Percentiles rank a stretch among this genome's conserved stretches.
Evolutionary conservation across 2,888 invertebrate species (phyloP).

Genomic region (Trilocha varians): DNA sequence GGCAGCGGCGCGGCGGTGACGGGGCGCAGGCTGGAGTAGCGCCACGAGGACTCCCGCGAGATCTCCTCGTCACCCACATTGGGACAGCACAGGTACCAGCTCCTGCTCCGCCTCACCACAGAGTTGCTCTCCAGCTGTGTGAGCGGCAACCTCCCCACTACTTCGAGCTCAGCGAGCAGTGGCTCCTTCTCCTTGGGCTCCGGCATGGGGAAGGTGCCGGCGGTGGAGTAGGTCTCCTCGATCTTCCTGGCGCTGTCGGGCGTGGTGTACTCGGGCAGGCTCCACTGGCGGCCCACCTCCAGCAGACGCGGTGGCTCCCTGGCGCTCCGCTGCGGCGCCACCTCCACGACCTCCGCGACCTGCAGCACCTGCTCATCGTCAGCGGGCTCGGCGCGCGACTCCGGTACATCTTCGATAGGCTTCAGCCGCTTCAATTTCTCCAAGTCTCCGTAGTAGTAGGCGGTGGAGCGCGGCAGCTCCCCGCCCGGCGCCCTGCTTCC

Average conservation of each 20-base stretch:
- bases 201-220: conserved; percentile 66
- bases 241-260: conserved; percentile 38
- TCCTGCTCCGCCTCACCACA: conserved; percentile 69
- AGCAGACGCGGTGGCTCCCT: conserved; percentile 49
- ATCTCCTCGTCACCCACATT: conserved; percentile 57
- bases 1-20: conserved; percentile 53
- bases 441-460: conserved; percentile 73
- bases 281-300: conserved; percentile 39
- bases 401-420: conserved; percentile 13
- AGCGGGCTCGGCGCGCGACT: no score
- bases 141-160: conserved; percentile 50
- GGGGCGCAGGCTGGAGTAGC: conserved; percentile 56
- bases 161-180: conserved; percentile 51
- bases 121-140: conserved; percentile 44
- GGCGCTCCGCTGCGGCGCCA: conserved; percentile 17
- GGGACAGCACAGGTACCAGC: conserved; percentile 75
- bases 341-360: conserved; percentile 59
- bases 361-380: no score
- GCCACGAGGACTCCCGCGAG: conserved; percentile 55
- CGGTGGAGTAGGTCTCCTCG: conserved; percentile 62
- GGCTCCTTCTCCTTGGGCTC: conserved; percentile 62
- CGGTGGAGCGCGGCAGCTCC: conserved; percentile 75
- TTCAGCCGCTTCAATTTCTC: conserved; percentile 67
- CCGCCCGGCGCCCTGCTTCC: conserved; percentile 49
- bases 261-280: conserved; percentile 44